Base-by-base conservation (phyloP, 2,113 vertebrate genomes). In the Hippopotamus amphibius region DNA sequence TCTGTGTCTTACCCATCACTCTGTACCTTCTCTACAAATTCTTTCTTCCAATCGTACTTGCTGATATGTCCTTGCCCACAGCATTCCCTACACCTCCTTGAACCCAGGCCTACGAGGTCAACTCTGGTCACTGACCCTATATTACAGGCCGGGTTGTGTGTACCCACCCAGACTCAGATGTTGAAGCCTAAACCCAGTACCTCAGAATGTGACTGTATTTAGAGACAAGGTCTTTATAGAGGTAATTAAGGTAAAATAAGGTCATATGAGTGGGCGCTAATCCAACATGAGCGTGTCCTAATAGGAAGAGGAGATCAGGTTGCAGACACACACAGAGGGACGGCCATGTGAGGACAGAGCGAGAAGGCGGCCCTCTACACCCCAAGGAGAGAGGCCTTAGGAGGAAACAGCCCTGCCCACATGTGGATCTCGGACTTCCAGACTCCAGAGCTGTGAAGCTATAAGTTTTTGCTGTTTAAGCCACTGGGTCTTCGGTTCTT, bases 331-430 rank as follows among this genome's bases (percentile, higher is more conserved):
- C 7, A 2, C 30, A 37, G 13, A 46, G 9, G 16, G 21, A 33
- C 8, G 17, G 19, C 43, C 5, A 28, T 0, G 0, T 10, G 59
- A 30, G 76, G 28, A 24, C 79, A 11, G 0, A 14, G 22, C 37
- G 9, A 28, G 41, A 24, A n/a, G 26, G 48, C 0, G 0, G 16
- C 6, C 1, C 1, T 46, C 59, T 15, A 8, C 3, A 72, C 1
- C 1, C 3, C 0, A 12, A 76, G 84, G 88, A 69, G 50, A 43
- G 15, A n/a, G 57, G 19, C 55, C 48, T 21, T 7, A 0, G 61
- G 43, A 41, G n/a, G 6, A 61, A 12, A 6, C 50, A n/a, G 14
- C 15, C 24, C 14, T 6, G 3, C 6, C 2, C 0, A 4, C 3
- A 0, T 6, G 69, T 71, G 55, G 53, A 53, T 13, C 57, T 88